Percentiles rank a stretch among this genome's conserved stretches.
phyloP scores from a whole-genome alignment of 2,113 vertebrate species.

The Motacilla alba region DNA sequence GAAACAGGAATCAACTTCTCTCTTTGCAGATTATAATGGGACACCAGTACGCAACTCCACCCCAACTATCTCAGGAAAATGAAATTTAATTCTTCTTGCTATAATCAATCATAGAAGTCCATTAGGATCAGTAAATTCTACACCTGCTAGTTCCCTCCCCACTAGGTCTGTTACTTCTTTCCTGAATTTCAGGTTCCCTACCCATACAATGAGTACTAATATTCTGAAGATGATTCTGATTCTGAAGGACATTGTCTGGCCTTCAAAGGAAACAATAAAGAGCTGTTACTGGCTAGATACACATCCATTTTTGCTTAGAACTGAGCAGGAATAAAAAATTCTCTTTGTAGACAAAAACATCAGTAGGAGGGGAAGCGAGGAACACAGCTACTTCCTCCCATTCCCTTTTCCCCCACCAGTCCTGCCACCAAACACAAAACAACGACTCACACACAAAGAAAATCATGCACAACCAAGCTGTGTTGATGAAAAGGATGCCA shows the following conservation, averaged over 20 bases:
- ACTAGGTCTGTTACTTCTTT: neutral
- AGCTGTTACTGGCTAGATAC: neutral
- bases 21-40: neutral
- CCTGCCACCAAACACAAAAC: neutral
- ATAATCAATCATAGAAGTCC: neutral
- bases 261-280: neutral
- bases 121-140: neutral
- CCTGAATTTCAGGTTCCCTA: neutral
- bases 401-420: neutral
- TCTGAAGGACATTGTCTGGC: neutral
- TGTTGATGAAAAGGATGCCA: neutral
- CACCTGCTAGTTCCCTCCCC: neutral
- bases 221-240: neutral
- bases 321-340: neutral
- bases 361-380: neutral
- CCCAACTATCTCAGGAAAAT: neutral
- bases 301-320: neutral
- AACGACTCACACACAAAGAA: neutral
- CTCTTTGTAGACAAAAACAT: conserved; percentile 5
- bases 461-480: neutral
- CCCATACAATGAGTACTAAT: neutral
- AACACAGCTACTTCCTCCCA: neutral
- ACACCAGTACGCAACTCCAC: neutral
- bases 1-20: neutral
- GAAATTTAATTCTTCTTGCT: neutral